These are phyloP conservation scores for Gryllus longicercus DNA, from an alignment of 2,888 invertebrate genomes.

Conservation along the genomic window DNA sequence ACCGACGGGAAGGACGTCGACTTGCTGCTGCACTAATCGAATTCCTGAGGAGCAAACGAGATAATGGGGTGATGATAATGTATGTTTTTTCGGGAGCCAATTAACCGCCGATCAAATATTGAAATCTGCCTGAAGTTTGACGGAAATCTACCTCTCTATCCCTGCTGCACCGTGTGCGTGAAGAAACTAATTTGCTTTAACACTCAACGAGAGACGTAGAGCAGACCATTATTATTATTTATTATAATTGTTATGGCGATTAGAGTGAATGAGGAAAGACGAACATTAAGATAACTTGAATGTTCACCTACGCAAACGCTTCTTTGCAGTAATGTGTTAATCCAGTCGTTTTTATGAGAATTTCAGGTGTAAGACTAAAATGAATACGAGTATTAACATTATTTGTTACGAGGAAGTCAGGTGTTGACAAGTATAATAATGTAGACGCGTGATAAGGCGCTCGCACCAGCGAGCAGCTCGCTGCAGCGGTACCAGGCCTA, in stretches of 20 bases:
- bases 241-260: not conserved
- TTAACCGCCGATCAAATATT: conserved; percentile 4
- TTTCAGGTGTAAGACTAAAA: too few species aligned
- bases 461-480: too few species aligned
- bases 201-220: not conserved
- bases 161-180: not conserved
- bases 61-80: conserved; percentile 3
- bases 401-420: too few species aligned
- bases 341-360: too few species aligned
- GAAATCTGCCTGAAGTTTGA: not conserved
- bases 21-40: not conserved
- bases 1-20: not conserved
- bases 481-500: too few species aligned
- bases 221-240: not conserved
- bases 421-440: too few species aligned
- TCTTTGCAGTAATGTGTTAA: too few species aligned
- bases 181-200: not conserved
- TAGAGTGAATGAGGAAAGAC: not conserved
- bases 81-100: conserved; percentile 1
- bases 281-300: not conserved
- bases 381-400: too few species aligned
- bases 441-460: too few species aligned
- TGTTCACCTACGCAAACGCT: not conserved
- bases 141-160: conserved; percentile 17
- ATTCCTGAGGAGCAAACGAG: not conserved